Percentiles rank a stretch among this genome's conserved stretches.
phyloP scores from a whole-genome alignment of 2,113 vertebrate genomes.

The Clarias batrachus region DNA sequence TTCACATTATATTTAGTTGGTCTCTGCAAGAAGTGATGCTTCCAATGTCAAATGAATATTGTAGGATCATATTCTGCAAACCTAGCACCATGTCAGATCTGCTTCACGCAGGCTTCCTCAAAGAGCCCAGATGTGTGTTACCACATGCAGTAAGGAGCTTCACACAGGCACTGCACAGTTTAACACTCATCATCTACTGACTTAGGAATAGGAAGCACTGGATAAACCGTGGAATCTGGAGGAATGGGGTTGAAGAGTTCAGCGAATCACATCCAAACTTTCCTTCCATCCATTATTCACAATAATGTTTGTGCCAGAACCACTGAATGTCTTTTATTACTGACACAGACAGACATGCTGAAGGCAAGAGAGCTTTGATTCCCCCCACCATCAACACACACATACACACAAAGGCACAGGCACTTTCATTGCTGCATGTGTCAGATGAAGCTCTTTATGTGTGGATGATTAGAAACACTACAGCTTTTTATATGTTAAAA shows the following conservation, averaged over 20 bases:
- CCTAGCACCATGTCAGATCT: neutral
- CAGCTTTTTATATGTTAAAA: neutral
- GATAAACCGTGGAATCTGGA: neutral
- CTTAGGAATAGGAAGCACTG: neutral
- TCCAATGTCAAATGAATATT: neutral
- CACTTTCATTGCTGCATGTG: constrained; percentile 24
- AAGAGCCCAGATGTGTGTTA: neutral
- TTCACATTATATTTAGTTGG: constrained; percentile 9
- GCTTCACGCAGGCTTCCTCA: neutral
- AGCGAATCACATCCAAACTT: neutral
- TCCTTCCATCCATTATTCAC: constrained; percentile 12
- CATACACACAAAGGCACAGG: neutral
- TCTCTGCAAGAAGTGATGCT: neutral
- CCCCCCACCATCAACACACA: no score
- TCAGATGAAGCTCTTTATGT: constrained; percentile 30
- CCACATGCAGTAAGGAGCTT: neutral
- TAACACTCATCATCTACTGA: neutral
- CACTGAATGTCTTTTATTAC: constrained; percentile 37
- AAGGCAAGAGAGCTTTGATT: constrained; percentile 5
- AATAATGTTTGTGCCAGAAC: constrained; percentile 13
- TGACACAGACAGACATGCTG: constrained; percentile 17
- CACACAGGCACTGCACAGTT: neutral
- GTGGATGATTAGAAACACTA: constrained; percentile 6
- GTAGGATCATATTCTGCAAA: neutral
- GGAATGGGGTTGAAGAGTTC: neutral